Conservation (phyloP, 1,140 invertebrate species). For the Drosophila burlai region DNA sequence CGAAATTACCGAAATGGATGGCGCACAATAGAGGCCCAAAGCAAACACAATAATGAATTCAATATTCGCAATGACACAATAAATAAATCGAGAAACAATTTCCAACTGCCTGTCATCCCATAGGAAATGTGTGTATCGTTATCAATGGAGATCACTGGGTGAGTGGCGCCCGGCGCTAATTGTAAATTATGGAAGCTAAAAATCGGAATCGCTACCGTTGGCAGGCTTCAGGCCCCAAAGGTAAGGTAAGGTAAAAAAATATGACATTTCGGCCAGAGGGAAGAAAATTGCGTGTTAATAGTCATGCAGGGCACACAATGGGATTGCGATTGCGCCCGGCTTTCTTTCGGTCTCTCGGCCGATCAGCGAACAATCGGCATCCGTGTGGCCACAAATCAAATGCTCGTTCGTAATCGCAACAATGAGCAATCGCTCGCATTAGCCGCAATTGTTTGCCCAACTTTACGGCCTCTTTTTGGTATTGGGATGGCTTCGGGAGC, state of each 20-base stretch:
- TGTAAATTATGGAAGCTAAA: conserved; percentile 53
- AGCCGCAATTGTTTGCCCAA: conserved; percentile 71
- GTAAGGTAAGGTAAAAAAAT: conserved; percentile 32
- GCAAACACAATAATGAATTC: conserved; percentile 50
- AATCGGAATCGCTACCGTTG: conserved; percentile 49
- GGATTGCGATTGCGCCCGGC: conserved; percentile 23
- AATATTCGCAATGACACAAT: conserved; percentile 71
- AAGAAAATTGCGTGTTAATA: conserved; percentile 73
- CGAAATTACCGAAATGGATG: conserved; percentile 54
- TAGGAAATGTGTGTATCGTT: conserved; percentile 30
- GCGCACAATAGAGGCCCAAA: conserved; percentile 49
- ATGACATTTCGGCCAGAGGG: conserved; percentile 67
- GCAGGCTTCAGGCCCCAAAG: conserved; percentile 8
- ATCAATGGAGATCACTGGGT: conserved; percentile 75
- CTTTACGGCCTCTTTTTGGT: conserved; percentile 29
- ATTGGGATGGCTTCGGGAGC: conserved; percentile 31
- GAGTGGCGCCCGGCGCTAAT: conserved; percentile 66
- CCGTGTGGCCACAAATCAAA: conserved; percentile 72
- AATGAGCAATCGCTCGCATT: conserved; percentile 74
- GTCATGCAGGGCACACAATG: conserved; percentile 66
- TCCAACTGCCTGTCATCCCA: conserved; percentile 38
- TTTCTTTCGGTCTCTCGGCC: conserved; percentile 59
- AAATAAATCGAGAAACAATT: conserved; percentile 73
- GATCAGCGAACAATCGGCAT: conserved; percentile 66
- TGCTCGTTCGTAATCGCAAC: conserved; percentile 61